Conservation (phyloP, 1,140 invertebrate species). For the Thereuonema tuberculata region DNA sequence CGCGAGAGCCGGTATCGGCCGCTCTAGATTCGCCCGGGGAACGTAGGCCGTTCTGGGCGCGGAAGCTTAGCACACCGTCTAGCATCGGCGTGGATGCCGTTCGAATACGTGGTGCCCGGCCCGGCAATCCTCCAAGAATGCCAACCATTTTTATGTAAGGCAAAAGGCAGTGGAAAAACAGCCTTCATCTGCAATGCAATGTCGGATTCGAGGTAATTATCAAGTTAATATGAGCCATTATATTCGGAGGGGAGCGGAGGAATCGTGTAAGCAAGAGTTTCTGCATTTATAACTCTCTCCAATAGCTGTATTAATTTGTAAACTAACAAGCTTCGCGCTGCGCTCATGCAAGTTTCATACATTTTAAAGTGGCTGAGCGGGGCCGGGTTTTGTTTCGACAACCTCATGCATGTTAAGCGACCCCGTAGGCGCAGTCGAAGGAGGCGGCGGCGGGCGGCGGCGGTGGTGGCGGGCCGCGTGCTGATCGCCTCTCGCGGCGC, state of each 20-base stretch:
- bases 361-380: conserved; percentile 9
- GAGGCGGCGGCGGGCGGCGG: too few species aligned
- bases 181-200: conserved; percentile 8
- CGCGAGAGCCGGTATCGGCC: too few species aligned
- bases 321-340: background rate
- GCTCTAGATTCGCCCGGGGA: too few species aligned
- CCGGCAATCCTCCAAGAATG: conserved; percentile 3
- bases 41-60: too few species aligned
- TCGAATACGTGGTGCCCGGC: too few species aligned
- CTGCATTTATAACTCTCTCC: conserved; percentile 9
- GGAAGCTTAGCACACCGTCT: too few species aligned
- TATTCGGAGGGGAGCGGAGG: background rate
- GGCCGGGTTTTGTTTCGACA: conserved; percentile 9
- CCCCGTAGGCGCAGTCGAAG: background rate
- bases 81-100: too few species aligned
- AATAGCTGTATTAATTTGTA: conserved; percentile 11
- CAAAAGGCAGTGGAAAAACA: background rate
- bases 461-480: too few species aligned
- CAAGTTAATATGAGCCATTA: conserved; percentile 9
- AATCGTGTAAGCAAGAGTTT: conserved; percentile 1
- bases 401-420: conserved; percentile 9
- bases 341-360: conserved; percentile 9
- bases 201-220: conserved; percentile 8
- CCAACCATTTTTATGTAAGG: conserved; percentile 6
- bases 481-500: background rate